Base-by-base conservation (phyloP, 2,113 vertebrate genomes). In the Albula goreensis region DNA sequence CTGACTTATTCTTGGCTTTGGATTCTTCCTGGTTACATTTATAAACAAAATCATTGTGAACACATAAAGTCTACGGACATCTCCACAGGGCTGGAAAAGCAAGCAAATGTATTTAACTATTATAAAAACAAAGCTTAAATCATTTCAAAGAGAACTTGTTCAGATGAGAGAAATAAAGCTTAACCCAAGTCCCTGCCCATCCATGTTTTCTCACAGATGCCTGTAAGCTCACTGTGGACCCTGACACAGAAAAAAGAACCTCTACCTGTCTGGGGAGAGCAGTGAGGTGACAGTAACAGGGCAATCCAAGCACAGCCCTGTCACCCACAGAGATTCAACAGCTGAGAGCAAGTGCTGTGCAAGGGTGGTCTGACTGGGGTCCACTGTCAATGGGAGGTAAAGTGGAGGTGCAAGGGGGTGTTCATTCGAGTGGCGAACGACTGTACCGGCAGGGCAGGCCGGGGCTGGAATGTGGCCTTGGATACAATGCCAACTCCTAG, bases 291-390 rank as follows among this genome's bases (percentile, higher is more conserved):
- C 60, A 9, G 0, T 66, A 8, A 48, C 48, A 78, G 50, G 4
- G 6, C 25, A 17, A n/a, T n/a, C 0, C 12, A 74, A 50, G 8
- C 25, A 15, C 56, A 66, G 13, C 82, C 56, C 57, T 15, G 10
- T 52, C 81, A 48, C 13, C 80, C 8, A 17, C 51, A 83, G 60
- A 85, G 63, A 48, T 89, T 87, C 50, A 63, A 87, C 48, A 22
- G 50, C 85, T 89, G 85, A 79, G 60, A 50, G 25, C 88, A 87
- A 49, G 83, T 87, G n/a, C 86, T 89, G 15, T 90, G 91, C 22
- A 89, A 83, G 0, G 91, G 93, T 84, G 93, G 92, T 63, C 91
- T 96, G 70, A 94, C 90, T 48, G 90, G 95, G 13, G n/a, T n/a
- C n/a, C 89, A 88, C 5, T 94, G 89, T 78, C 93, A 85, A 84